Percentiles rank a stretch among this genome's conserved stretches.
Evolutionary conservation across 2,797 vertebrate genomes (phyloP).

Genomic region (Girardinus metallicus): DNA sequence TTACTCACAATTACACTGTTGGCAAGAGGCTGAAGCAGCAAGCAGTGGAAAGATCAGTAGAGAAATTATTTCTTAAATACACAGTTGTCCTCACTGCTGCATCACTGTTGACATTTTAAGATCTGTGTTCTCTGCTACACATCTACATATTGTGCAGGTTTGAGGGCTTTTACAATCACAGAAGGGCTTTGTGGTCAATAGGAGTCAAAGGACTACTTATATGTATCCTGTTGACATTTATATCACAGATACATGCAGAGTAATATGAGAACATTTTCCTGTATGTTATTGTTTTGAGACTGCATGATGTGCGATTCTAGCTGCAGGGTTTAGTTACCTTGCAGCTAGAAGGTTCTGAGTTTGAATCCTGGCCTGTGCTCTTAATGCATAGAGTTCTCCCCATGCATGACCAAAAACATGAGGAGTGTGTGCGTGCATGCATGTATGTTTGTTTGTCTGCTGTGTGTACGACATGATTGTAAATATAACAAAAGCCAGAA

Average conservation of each 20-base stretch:
- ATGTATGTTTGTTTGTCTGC: neutral
- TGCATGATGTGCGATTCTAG: neutral
- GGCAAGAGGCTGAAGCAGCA: constrained; percentile 5
- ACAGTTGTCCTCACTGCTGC: neutral
- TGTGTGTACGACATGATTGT: too few species aligned
- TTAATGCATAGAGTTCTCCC: neutral
- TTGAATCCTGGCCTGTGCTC: neutral
- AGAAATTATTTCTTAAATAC: constrained; percentile 11
- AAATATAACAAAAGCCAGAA: neutral
- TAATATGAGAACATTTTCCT: constrained; percentile 36
- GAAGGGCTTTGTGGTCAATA: constrained; percentile 32
- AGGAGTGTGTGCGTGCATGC: neutral
- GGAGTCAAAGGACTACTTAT: constrained; percentile 36
- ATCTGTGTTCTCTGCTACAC: constrained; percentile 20
- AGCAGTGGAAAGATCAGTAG: neutral
- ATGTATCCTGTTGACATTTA: constrained; percentile 63
- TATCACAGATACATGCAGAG: constrained; percentile 33
- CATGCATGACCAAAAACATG: neutral
- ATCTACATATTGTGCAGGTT: constrained; percentile 41
- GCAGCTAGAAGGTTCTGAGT: neutral
- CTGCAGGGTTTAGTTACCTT: neutral
- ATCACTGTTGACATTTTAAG: constrained; percentile 51
- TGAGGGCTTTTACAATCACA: constrained; percentile 36
- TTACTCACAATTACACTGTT: constrained; percentile 11
- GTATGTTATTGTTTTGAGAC: constrained; percentile 19